These are phyloP conservation scores for Silurus lanzhouensis DNA, from an alignment of 2,797 vertebrate species.

Conservation along the genomic window DNA sequence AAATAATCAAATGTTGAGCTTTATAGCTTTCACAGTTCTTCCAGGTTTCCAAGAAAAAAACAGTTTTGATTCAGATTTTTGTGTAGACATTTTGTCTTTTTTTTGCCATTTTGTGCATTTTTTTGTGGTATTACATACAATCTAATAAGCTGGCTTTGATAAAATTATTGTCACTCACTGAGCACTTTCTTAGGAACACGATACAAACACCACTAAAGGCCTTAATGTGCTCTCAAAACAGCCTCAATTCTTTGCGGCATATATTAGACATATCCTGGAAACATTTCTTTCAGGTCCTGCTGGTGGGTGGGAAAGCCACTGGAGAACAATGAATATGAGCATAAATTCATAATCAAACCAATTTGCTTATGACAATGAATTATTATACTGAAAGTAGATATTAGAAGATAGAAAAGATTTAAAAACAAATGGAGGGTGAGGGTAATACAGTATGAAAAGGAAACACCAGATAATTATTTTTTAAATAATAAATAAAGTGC, in stretches of 20 bases:
- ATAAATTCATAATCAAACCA: too few species aligned
- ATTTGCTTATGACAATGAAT: too few species aligned
- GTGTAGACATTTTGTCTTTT: neutral
- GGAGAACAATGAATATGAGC: too few species aligned
- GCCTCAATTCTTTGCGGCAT: too few species aligned
- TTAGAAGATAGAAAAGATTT: too few species aligned
- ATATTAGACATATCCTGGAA: too few species aligned
- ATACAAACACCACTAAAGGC: too few species aligned
- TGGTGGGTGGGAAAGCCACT: too few species aligned
- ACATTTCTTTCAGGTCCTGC: too few species aligned
- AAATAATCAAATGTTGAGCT: conserved; percentile 21
- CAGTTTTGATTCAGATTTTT: neutral
- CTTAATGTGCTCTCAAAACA: too few species aligned
- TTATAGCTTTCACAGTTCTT: conserved; percentile 1
- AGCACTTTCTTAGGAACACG: too few species aligned
- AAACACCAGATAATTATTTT: neutral
- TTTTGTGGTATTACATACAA: neutral
- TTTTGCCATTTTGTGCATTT: neutral
- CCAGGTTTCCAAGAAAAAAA: neutral
- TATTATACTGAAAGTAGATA: too few species aligned
- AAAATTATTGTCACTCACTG: neutral
- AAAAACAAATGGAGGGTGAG: neutral
- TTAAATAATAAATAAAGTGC: neutral
- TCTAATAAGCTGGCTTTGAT: neutral
- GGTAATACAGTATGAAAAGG: neutral